Evolutionary conservation across 2,113 vertebrate genomes (phyloP), one percentile per base, ranked within the genome.

Genomic region (Vanacampus margaritifer): DNA sequence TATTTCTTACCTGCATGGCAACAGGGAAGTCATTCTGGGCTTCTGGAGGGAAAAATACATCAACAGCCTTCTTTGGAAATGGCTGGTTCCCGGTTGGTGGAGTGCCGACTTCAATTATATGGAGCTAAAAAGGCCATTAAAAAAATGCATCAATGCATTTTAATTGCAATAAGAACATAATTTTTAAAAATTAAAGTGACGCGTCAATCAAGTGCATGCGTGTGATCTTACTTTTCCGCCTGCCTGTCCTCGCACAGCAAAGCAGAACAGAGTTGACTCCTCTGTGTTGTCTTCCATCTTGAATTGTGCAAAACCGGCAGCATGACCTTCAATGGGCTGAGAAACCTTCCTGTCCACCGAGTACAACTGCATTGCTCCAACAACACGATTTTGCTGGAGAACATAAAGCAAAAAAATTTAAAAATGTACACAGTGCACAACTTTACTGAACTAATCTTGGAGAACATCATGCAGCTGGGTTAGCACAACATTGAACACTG

Each of bases 261-360:
- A 99, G 90, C 97, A 99, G 89, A 99, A 99, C 10, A 99, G 92
- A 0, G 97, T 99, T 9, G 97, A 99, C 79, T 98, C 97, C 78
- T 99, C 97, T 1, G 95, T 93, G 83, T 98, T 99, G 72, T 97
- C 97, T 87, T 99, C 97, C 97, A 99, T 99, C 86, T 99, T 99
- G 91, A 99, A 99, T 78, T 99, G 97, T 16, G 97, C 97, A 73
- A 99, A 99, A 70, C 95, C 96, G 24, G 97, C 97, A 0, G 97
- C 97, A 0, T 99, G 97, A 28, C 97, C 97, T 80, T 99, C 97
- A 7, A 99, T 99, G 35, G 97, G 97, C 46, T 99, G 97, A 5
- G 97, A 99, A 50, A 99, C 97, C 88, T 99, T 99, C 62, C 97
- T 93, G 69, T 99, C 97, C 84, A 99, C 95, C 0, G 97, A 99